Percentiles rank a stretch among this genome's conserved stretches.
phyloP scores from a whole-genome alignment of 64 coral and sea anemone genomes.

The Montipora capricornis region DNA sequence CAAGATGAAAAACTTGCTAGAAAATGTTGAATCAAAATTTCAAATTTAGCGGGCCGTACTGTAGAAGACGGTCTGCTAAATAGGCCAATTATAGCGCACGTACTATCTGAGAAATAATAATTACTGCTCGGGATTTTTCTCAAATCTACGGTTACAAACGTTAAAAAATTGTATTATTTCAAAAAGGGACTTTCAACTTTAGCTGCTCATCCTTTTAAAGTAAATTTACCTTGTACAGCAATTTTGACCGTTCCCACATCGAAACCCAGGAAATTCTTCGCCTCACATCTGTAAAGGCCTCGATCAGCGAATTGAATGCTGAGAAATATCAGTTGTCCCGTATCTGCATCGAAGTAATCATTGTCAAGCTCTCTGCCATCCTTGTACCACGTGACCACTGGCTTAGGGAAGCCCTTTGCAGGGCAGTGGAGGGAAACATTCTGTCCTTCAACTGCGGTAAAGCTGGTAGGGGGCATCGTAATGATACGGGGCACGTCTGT shows the following conservation, averaged over 20 bases:
- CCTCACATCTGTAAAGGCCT: slow-evolving; percentile 74
- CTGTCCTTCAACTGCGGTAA: slow-evolving; percentile 47
- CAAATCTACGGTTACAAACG: too few species aligned
- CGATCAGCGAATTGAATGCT: slow-evolving; percentile 63
- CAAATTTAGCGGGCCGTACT: too few species aligned
- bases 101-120: too few species aligned
- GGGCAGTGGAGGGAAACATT: slow-evolving; percentile 52
- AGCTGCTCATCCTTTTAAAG: background rate
- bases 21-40: too few species aligned
- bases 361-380: slow-evolving; percentile 9
- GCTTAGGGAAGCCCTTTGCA: slow-evolving; percentile 69
- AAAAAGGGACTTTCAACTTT: too few species aligned
- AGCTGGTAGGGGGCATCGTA: slow-evolving; percentile 13
- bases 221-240: slow-evolving; percentile 66
- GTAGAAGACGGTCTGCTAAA: too few species aligned
- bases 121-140: too few species aligned
- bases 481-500: slow-evolving; percentile 57
- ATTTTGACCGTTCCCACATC: slow-evolving; percentile 33
- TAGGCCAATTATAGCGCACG: too few species aligned
- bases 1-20: too few species aligned
- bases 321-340: slow-evolving; percentile 54
- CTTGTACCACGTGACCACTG: slow-evolving; percentile 81
- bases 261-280: slow-evolving; percentile 71
- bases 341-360: slow-evolving; percentile 31
- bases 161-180: too few species aligned